Evolutionary conservation across 1,140 invertebrate species (phyloP).

Genomic region (Eufriesea mexicana): DNA sequence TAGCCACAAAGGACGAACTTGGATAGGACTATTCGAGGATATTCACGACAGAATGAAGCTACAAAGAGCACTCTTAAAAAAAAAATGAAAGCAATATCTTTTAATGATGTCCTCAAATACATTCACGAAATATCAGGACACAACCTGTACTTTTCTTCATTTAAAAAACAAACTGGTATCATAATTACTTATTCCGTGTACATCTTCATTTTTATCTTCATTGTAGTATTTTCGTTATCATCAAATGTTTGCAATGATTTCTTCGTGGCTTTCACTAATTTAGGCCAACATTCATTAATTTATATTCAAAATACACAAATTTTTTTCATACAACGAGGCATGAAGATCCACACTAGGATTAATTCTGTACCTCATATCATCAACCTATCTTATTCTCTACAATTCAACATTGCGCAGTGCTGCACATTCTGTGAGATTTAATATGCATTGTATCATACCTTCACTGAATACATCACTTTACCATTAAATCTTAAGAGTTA

Average conservation of each 20-base stretch:
- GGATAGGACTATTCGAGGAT: background rate
- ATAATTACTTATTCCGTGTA: constrained; percentile 59
- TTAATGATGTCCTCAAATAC: constrained; percentile 78
- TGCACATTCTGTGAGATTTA: constrained; percentile 60
- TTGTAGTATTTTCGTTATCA: constrained; percentile 51
- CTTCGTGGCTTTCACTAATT: constrained; percentile 50
- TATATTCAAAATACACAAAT: constrained; percentile 76
- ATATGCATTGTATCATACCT: constrained; percentile 65
- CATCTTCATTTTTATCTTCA: constrained; percentile 51
- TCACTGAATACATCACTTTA: constrained; percentile 69
- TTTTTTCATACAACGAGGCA: constrained; percentile 59
- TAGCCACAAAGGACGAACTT: background rate
- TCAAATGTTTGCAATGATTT: constrained; percentile 45
- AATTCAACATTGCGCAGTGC: constrained; percentile 62
- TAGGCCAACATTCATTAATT: constrained; percentile 73
- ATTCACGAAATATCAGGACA: constrained; percentile 69
- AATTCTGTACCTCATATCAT: constrained; percentile 55
- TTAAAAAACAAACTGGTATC: constrained; percentile 63
- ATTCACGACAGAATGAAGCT: constrained; percentile 44
- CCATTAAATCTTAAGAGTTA: constrained; percentile 77
- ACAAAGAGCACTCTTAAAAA: constrained; percentile 66
- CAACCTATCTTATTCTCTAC: constrained; percentile 64
- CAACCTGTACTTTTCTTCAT: constrained; percentile 63
- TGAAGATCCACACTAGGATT: constrained; percentile 42
- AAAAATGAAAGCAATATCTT: constrained; percentile 80